Conservation (phyloP, 1,140 invertebrate species). For the Cataglyphis hispanica region DNA sequence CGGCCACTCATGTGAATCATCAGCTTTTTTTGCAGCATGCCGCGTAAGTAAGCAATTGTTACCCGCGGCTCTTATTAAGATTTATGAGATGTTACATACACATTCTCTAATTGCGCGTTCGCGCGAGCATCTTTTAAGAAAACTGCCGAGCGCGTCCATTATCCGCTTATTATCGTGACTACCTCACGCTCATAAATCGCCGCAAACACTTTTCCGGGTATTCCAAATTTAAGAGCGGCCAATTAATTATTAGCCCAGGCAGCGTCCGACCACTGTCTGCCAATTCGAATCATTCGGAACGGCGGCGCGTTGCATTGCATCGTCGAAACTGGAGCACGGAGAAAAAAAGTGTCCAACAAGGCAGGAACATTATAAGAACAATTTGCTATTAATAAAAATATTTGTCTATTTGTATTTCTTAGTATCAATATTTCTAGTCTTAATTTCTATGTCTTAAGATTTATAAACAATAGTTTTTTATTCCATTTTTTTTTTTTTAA, state of each 20-base stretch:
- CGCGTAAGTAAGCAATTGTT: constrained; percentile 74
- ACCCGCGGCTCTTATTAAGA: constrained; percentile 71
- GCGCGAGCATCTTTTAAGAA: constrained; percentile 48
- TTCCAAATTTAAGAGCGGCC: constrained; percentile 61
- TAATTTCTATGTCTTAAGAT: too few species aligned
- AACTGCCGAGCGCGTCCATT: constrained; percentile 44
- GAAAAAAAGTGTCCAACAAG: constrained; percentile 26
- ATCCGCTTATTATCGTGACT: constrained; percentile 52
- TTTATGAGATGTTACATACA: constrained; percentile 68
- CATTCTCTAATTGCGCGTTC: constrained; percentile 64
- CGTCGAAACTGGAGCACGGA: constrained; percentile 33
- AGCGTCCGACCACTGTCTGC: constrained; percentile 29
- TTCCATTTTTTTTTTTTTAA: neutral
- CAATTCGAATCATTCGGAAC: constrained; percentile 35
- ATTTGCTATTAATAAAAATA: neutral
- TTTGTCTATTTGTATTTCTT: constrained; percentile 11
- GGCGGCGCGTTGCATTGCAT: constrained; percentile 12
- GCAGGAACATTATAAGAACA: neutral
- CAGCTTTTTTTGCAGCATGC: constrained; percentile 60
- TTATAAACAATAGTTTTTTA: constrained; percentile 38
- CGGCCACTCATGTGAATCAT: constrained; percentile 72
- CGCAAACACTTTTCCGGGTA: constrained; percentile 51
- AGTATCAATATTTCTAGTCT: neutral
- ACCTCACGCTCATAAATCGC: constrained; percentile 44
- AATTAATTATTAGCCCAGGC: constrained; percentile 48